Evolutionary conservation across 1,140 invertebrate genomes (phyloP), one percentile per base, ranked within the genome.

Genomic region (Oryzaephilus surinamensis): DNA sequence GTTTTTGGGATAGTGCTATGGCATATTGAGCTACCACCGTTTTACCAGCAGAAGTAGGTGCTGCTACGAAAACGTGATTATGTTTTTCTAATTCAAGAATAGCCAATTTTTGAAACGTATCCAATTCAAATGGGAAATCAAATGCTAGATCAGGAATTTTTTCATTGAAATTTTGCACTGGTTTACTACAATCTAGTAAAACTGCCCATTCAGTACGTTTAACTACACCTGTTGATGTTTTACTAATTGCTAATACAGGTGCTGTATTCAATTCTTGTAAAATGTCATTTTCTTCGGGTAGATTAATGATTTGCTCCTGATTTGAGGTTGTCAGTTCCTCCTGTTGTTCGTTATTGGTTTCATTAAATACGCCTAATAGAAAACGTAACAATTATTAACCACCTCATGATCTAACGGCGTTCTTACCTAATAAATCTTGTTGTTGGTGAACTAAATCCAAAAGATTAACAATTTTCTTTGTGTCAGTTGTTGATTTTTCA

Each of bases 1-100:
- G 89, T 51, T 86, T 82, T 51, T 86, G 77, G 8, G 91, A 91
- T 43, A 98, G 68, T 0, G 95, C 95, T 52, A 92, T 88, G 2
- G 96, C 96, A 66, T 99, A 99, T 68, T 99, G 96, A 2, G 97
- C 97, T 8, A 99, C 92, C 0, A 97, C 95, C 2, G 97, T 99
- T 71, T 99, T 99, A 11, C 96, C 97, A 3, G 97, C 96, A 0
- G 95, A 99, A 0, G 96, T 99, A 61, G 99, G 97, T 8, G 96
- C 97, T 6, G 96, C 90, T 1, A 99, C 93, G 69, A 99, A 98
- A 2, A 99, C 92, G 65, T 93, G 91, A 47, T 93, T 80, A 28
- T 87, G 81, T 53, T 92, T 80, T 69, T 99, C 95, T 23, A 99
- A 66, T 61, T 86, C 88, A 6, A 97, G 61, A 50, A 99, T 92